Evolutionary conservation across 1,140 invertebrate genomes (phyloP), one percentile per base, ranked within the genome.

Genomic region (Trachymyrmex cornetzi): DNA sequence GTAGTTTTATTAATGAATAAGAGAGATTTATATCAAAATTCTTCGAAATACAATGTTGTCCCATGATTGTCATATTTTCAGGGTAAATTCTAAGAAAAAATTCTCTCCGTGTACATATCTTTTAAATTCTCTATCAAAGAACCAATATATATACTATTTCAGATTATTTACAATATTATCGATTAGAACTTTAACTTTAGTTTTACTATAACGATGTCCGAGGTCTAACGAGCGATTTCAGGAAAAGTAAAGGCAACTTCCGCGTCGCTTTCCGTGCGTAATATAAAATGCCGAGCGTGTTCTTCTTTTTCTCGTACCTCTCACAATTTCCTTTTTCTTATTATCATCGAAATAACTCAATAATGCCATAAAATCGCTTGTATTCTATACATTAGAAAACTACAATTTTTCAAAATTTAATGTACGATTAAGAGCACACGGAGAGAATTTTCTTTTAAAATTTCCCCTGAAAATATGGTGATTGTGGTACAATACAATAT

Each of bases 201-300:
- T 77, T 67, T 55, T 63, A 9, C 12, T 38, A 57, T 64, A 85
- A 67, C 24, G 38, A 77, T 44, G 22, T 84, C 61, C n/a, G 24
- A 69, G 22, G 22, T 59, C 19, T 53, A 63, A 63, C 34, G 50
- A 82, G 38, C 14, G 30, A 87, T 90, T 88, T 74, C 9, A 85
- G 30, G 38, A 87, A 90, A 90, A 34, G 57, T 66, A 24, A 27
- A 44, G 50, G 9, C 27, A 75, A 77, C 77, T 94, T 94, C 91
- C 93, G 93, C 91, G 74, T 92, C 84, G 85, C 79, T 90, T 93
- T 90, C 84, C 69, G 89, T 92, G 87, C 89, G 85, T 89, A 87
- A 90, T 90, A 88, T 90, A 81, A 85, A 92, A 89, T 55, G 27
- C 66, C 87, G 85, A 84, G 44, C 77, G 85, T 79, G 53, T 86